Base-by-base conservation (phyloP, 2,888 invertebrate genomes). In the Gibbula magus region DNA sequence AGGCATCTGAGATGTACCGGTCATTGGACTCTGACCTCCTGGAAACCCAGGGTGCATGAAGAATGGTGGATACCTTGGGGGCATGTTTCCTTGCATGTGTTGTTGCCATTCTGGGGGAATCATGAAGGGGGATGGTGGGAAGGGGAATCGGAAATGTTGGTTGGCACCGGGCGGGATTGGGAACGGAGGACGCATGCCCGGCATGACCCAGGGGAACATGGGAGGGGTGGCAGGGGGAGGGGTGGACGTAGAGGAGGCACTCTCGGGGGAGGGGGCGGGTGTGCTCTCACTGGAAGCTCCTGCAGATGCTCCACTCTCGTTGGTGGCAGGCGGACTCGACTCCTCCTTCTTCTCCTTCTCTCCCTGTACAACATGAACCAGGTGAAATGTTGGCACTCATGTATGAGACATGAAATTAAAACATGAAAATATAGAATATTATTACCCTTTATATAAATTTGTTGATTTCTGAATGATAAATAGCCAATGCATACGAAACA, bases 121-220 rank as follows among this genome's bases (percentile, higher is more conserved):
- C 53, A 75, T 53, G 45, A 66, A 66, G 3, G 77, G 61, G 52
- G 61, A 52, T 18, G 51, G 66, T 39, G 66, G 77, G 51, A 77
- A 61, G 45, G 66, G 77, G 51, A 77, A 61, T 20, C 61, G 77
- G 29, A 77, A 77, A 45, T 66, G 39, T n/a, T 61, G 77, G 3
- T 56, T 29, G 66, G 61, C 66, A 13, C 61, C 45, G 45, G 35
- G 16, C 2, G 35, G n/a, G 39, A 8, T 45, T 45, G 61, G 77
- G 45, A 39, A 56, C 2, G 56, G 66, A 18, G 32, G 61, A 52
- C 8, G 22, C 20, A 20, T 18, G 25, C 10, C 73, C n/a, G 29
- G 79, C 51, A 35, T 29, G 1, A 56, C 32, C 13, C 53, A 52
- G 5, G 77, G 29, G n/a, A 78, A 10, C 8, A 79, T 61, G 32